phyloP scores from a whole-genome alignment of 2,888 invertebrate genomes.

The Morpho helenor region DNA sequence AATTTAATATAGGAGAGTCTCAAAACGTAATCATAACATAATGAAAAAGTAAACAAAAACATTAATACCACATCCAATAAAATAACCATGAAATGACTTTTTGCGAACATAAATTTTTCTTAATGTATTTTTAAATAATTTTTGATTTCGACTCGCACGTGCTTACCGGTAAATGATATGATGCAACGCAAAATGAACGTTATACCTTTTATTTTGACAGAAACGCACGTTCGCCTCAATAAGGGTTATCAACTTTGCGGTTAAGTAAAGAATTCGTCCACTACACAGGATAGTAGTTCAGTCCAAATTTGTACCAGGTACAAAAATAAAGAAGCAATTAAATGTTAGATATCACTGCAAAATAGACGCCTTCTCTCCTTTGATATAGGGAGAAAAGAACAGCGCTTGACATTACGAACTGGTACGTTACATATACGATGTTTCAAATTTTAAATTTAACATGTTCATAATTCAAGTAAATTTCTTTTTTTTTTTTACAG shows the following conservation, averaged over 20 bases:
- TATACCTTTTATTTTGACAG: slow-evolving; percentile 13
- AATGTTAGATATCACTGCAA: too few relatives aligned
- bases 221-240: slow-evolving; percentile 9
- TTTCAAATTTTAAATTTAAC: too few relatives aligned
- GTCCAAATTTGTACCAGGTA: too few relatives aligned
- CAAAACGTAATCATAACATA: too few relatives aligned
- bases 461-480: too few relatives aligned
- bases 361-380: too few relatives aligned
- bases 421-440: too few relatives aligned
- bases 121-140: slow-evolving; percentile 23
- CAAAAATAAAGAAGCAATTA: too few relatives aligned
- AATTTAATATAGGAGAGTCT: background rate
- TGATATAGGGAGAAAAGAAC: too few relatives aligned
- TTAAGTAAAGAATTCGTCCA: background rate
- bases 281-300: background rate
- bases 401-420: too few relatives aligned
- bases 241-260: slow-evolving; percentile 5
- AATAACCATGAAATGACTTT: slow-evolving; percentile 15
- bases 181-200: slow-evolving; percentile 11
- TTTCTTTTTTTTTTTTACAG: too few relatives aligned
- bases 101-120: slow-evolving; percentile 18
- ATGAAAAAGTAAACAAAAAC: slow-evolving; percentile 2
- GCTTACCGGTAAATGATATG: slow-evolving; percentile 16
- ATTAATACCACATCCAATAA: slow-evolving; percentile 8
- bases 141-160: slow-evolving; percentile 18